Evolutionary conservation across 2,113 vertebrate species (phyloP).

Genomic region (Peromyscus californicus): DNA sequence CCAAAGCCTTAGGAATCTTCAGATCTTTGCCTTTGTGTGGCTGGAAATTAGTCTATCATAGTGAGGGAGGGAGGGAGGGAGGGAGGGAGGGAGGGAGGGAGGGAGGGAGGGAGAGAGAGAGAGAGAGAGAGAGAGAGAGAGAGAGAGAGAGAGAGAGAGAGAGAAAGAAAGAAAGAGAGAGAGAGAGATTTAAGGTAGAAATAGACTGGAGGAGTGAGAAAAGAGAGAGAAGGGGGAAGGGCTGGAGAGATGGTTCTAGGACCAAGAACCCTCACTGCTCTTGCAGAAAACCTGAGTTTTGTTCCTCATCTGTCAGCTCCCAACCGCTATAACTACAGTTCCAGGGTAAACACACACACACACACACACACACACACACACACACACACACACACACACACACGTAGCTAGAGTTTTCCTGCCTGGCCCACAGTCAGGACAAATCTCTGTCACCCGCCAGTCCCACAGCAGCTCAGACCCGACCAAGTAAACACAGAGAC

Average conservation of each 20-base stretch:
- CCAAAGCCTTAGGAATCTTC: background rate
- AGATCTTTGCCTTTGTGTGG: background rate
- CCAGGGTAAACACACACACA: too few species aligned
- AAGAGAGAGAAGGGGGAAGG: background rate
- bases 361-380: background rate
- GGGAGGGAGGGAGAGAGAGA: background rate
- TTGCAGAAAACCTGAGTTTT: too few species aligned
- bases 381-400: background rate
- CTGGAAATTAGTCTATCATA: background rate
- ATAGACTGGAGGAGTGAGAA: background rate
- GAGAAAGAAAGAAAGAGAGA: too few species aligned
- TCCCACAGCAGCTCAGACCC: too few species aligned
- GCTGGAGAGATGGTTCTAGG: background rate
- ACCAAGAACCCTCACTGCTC: background rate
- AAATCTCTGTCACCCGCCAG: too few species aligned
- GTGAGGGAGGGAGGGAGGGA: background rate
- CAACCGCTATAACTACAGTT: background rate
- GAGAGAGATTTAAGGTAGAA: background rate
- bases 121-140: too few species aligned
- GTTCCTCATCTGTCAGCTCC: background rate
- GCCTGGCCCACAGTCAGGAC: too few species aligned
- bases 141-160: too few species aligned
- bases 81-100: accelerated
- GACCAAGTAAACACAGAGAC: too few species aligned
- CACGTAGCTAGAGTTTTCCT: too few species aligned